Evolutionary conservation across 2,113 vertebrate genomes (phyloP).

Genomic region (Thamnophis sirtalis): DNA sequence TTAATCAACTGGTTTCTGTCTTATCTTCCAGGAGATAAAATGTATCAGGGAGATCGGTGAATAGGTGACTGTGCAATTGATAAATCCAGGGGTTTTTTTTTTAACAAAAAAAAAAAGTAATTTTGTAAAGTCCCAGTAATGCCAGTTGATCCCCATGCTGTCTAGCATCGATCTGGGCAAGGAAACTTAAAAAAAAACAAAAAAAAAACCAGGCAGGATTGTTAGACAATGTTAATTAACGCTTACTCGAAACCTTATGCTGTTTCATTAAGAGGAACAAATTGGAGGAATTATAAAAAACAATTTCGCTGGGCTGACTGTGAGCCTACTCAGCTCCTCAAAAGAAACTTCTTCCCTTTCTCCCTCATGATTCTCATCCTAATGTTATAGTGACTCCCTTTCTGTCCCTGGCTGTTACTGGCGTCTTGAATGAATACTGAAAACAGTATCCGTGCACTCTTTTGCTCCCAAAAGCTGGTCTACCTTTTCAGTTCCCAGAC

Average conservation of each 20-base stretch:
- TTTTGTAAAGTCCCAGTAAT: slow-evolving; percentile 51
- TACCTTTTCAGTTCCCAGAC: no score
- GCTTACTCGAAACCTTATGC: slow-evolving; percentile 80
- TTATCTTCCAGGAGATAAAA: slow-evolving; percentile 51
- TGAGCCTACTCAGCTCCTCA: slow-evolving; percentile 14
- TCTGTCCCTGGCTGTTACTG: background rate
- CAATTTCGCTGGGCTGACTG: slow-evolving; percentile 51
- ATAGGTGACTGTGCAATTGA: slow-evolving; percentile 71
- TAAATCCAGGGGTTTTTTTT: slow-evolving; percentile 68
- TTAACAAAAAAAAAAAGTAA: background rate
- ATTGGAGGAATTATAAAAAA: slow-evolving; percentile 86
- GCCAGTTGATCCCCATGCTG: slow-evolving; percentile 67
- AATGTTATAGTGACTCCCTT: slow-evolving; percentile 5
- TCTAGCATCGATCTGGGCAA: slow-evolving; percentile 78
- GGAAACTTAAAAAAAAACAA: slow-evolving; percentile 48
- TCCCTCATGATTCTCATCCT: slow-evolving; percentile 1
- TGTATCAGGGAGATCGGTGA: slow-evolving; percentile 38
- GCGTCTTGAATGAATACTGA: background rate
- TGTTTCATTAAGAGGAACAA: slow-evolving; percentile 89
- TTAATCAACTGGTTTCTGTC: slow-evolving; percentile 7
- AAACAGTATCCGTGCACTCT: background rate
- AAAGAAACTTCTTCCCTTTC: background rate
- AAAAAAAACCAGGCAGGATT: slow-evolving; percentile 68
- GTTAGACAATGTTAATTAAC: slow-evolving; percentile 89
- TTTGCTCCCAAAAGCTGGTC: background rate